These are phyloP conservation scores for Drosophila lacteicornis DNA, from an alignment of 1,140 invertebrate genomes.

Conservation along the genomic window DNA sequence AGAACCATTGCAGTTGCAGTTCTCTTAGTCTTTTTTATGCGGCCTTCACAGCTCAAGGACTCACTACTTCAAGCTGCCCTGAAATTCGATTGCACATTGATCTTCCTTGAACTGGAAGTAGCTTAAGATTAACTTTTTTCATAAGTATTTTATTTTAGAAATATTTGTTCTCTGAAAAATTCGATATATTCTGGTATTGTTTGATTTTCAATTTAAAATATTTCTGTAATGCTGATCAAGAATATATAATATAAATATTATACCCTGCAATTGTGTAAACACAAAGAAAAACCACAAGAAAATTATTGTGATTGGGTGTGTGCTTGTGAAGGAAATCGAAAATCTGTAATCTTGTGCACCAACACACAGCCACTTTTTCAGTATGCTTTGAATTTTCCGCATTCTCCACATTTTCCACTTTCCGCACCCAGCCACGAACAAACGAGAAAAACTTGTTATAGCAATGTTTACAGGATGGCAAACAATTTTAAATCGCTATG, in stretches of 20 bases:
- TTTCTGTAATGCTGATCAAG: no score
- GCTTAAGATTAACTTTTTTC: no score
- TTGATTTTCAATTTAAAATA: no score
- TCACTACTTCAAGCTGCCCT: background rate
- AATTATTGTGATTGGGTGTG: background rate
- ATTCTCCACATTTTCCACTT: constrained; percentile 15
- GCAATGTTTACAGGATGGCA: constrained; percentile 41
- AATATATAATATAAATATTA: no score
- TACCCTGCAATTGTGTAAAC: background rate
- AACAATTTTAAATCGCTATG: constrained; percentile 43
- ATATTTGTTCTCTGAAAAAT: no score
- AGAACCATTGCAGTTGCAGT: constrained; percentile 15
- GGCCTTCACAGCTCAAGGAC: background rate
- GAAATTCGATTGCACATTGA: background rate
- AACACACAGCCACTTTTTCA: constrained; percentile 28
- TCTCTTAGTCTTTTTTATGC: background rate
- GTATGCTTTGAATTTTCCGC: constrained; percentile 1
- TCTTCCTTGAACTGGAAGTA: no score
- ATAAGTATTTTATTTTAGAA: no score
- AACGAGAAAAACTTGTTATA: constrained; percentile 21
- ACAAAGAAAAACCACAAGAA: background rate
- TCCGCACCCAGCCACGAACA: background rate
- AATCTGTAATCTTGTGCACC: constrained; percentile 41
- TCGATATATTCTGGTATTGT: no score
- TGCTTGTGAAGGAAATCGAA: constrained; percentile 31